These are phyloP conservation scores for Vanessa atalanta DNA, from an alignment of 1,140 invertebrate species.

Conservation along the genomic window DNA sequence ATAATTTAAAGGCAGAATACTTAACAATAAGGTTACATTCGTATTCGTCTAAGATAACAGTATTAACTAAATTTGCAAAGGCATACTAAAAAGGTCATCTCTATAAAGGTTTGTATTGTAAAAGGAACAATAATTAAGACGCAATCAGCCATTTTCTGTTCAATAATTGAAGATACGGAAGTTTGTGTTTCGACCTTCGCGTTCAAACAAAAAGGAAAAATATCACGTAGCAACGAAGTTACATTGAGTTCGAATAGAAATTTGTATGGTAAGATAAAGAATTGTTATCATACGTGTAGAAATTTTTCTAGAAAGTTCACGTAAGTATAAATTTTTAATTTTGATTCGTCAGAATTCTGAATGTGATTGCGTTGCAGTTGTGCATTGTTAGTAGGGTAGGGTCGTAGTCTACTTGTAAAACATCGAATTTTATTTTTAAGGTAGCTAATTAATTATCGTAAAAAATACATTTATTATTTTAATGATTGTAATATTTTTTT, in stretches of 20 bases:
- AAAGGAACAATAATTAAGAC: not conserved
- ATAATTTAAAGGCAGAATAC: too few species aligned
- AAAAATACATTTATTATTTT: too few species aligned
- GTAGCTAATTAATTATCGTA: too few species aligned
- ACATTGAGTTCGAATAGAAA: not conserved
- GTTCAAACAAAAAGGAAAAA: not conserved
- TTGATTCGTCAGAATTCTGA: not conserved
- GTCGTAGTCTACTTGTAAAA: slow-evolving; percentile 7
- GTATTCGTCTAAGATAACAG: too few species aligned
- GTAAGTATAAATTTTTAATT: slow-evolving; percentile 5
- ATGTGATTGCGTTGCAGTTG: not conserved
- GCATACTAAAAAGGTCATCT: too few species aligned
- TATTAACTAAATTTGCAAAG: too few species aligned
- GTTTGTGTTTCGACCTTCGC: slow-evolving; percentile 12
- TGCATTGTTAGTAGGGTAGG: slow-evolving; percentile 2
- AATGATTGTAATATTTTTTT: too few species aligned
- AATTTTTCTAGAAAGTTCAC: slow-evolving; percentile 18
- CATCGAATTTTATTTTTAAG: not conserved
- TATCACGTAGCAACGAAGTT: slow-evolving; percentile 20
- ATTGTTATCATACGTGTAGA: slow-evolving; percentile 11
- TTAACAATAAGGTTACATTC: too few species aligned
- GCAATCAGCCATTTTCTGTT: slow-evolving; percentile 1
- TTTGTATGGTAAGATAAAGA: slow-evolving; percentile 18
- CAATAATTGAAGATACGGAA: slow-evolving; percentile 25
- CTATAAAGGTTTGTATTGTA: not conserved